Base-by-base conservation (phyloP, 2,888 invertebrate genomes). In the Pachycephus smyrnensis region DNA sequence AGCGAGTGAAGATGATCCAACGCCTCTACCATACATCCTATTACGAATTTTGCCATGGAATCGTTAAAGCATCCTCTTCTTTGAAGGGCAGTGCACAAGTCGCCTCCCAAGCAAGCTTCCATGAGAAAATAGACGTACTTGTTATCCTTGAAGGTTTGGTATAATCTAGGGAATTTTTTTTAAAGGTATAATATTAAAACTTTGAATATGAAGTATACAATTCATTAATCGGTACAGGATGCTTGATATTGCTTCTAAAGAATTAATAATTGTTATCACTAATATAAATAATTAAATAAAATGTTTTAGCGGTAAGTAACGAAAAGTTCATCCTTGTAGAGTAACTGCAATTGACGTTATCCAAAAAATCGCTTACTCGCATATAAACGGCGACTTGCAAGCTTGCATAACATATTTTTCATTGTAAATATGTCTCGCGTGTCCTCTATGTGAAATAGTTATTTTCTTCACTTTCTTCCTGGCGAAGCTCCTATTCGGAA, bases 31-130 rank as follows among this genome's bases (percentile, higher is more conserved):
- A 98, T 97, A 89, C 98, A 98, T 0, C 95, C 98, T 1, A 96
- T 94, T 92, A 97, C 96, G 90, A 98, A 98, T 77, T 95, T 94
- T 0, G 97, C 95, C 3, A 96, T 94, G 82, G 93, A 93, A 87
- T 98, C 97, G 75, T 96, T 95, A 90, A 98, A 97, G 88, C 93
- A 94, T 32, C 94, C 93, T 84, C 95, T 95, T 89, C 96, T 96
- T 86, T 97, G 95, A 83, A 98, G 94, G 36, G 97, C 94, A 0
- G 97, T 97, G 96, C 98, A 98, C 37, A 98, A 94, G 92, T 98
- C 98, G 1, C 98, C 98, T 1, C 98, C 98, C 77, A 98, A 93
- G 86, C 98, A 97, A 0, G 96, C 95, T 92, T 99, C 98, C 96
- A 98, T 96, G 75, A 99, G 92, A 92, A 98, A 97, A 91, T 98